phyloP scores from a whole-genome alignment of 2,113 vertebrate genomes.

The Pollachius pollachius region DNA sequence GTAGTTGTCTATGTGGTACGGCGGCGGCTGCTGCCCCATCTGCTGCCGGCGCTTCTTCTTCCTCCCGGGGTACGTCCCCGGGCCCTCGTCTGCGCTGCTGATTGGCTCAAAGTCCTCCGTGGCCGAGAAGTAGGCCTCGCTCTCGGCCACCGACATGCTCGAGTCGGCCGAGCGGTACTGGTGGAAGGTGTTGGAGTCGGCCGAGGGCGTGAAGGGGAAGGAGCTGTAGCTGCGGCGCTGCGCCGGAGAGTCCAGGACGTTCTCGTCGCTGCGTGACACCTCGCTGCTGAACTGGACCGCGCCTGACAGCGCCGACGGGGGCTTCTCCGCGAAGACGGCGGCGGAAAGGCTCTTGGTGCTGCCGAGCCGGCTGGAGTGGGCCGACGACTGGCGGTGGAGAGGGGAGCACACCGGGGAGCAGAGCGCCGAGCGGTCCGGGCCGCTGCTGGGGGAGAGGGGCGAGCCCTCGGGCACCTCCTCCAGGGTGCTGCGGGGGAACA shows the following conservation, averaged over 20 bases:
- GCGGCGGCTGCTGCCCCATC: slow-evolving; percentile 77
- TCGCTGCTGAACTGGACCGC: slow-evolving; percentile 94
- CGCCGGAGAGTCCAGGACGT: slow-evolving; percentile 90
- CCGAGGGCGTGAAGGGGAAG: slow-evolving; percentile 93
- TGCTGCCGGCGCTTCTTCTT: slow-evolving; percentile 87
- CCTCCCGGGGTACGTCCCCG: slow-evolving; percentile 93
- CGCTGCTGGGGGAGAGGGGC: slow-evolving; percentile 79
- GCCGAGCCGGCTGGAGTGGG: slow-evolving; percentile 87
- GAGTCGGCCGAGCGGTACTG: slow-evolving; percentile 96
- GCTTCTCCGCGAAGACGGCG: slow-evolving; percentile 89
- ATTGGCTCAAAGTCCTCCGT: slow-evolving; percentile 95
- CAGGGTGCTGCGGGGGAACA: slow-evolving; percentile 64
- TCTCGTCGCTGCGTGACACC: slow-evolving; percentile 93
- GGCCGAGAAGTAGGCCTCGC: slow-evolving; percentile 97
- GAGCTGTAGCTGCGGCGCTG: slow-evolving; percentile 95
- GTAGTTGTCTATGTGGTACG: slow-evolving; percentile 77
- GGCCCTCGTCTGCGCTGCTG: slow-evolving; percentile 92
- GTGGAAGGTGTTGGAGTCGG: slow-evolving; percentile 94
- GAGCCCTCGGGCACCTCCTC: slow-evolving; percentile 77
- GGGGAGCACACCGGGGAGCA: slow-evolving; percentile 91
- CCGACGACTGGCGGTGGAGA: slow-evolving; percentile 86
- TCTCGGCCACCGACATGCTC: slow-evolving; percentile 95
- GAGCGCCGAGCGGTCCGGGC: slow-evolving; percentile 78
- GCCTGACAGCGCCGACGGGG: slow-evolving; percentile 70
- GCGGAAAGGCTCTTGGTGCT: slow-evolving; percentile 95